Conservation (phyloP, 92 coral and sea anemone species). For the Desmophyllum pertusum region DNA sequence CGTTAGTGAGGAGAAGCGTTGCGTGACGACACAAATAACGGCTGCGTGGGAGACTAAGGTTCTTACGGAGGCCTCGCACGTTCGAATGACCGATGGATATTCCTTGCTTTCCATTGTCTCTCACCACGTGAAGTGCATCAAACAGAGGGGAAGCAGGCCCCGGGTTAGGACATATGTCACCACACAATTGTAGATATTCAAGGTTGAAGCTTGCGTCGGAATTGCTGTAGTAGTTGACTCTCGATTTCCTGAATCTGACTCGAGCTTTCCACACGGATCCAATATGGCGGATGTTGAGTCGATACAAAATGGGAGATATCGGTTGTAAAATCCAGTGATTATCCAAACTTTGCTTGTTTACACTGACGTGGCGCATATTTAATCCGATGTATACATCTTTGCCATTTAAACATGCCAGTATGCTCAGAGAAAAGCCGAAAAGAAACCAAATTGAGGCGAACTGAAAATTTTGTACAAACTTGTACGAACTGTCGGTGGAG, state of each 20-base stretch:
- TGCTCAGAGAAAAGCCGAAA: too few species aligned
- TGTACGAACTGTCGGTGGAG: background rate
- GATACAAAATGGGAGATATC: background rate
- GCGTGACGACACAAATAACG: too few species aligned
- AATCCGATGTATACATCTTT: too few species aligned
- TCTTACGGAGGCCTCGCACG: background rate
- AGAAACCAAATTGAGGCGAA: too few species aligned
- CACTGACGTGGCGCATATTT: too few species aligned
- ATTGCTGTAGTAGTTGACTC: too few species aligned
- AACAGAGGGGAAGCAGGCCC: constrained; percentile 17
- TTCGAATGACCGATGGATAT: constrained; percentile 20
- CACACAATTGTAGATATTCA: constrained; percentile 25
- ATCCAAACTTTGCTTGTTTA: background rate
- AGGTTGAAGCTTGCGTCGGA: constrained; percentile 21
- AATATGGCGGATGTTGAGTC: background rate
- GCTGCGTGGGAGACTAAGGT: too few species aligned
- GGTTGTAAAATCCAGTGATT: constrained; percentile 6
- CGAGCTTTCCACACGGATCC: background rate
- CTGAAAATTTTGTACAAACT: background rate
- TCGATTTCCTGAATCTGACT: constrained; percentile 8
- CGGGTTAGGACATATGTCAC: constrained; percentile 35
- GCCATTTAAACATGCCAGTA: too few species aligned
- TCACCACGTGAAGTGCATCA: background rate
- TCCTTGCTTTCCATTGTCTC: background rate
- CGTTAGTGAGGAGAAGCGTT: too few species aligned